A percentile compares a stretch with the other conserved stretches of the same genome.
Conservation (phyloP, 2,797 vertebrate genomes). For the Psittacula derbiana region DNA sequence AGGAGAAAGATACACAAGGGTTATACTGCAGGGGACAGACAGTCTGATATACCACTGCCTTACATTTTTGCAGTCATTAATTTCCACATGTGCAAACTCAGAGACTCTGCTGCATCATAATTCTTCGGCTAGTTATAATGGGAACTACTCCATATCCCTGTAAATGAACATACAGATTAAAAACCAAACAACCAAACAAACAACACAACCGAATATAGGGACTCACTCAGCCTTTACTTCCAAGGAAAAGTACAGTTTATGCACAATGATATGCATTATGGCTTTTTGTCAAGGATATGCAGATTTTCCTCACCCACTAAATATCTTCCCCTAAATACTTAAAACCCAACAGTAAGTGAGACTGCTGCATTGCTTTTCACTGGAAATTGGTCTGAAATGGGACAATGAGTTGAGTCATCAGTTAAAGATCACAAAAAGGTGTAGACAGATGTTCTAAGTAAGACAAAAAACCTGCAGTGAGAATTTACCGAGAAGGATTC, state of each 20-base stretch:
- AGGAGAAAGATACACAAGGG: not conserved
- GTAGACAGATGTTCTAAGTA: not conserved
- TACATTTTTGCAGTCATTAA: not conserved
- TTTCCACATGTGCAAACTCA: not conserved
- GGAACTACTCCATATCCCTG: not conserved
- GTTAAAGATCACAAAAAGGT: not conserved
- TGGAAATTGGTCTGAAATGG: not conserved
- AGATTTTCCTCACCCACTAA: not conserved
- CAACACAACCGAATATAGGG: too few species aligned
- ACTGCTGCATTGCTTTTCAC: not conserved
- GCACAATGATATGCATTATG: not conserved
- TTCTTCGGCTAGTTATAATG: not conserved
- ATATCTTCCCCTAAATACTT: not conserved
- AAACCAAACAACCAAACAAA: rapidly evolving
- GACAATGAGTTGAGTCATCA: not conserved
- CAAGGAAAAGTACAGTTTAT: not conserved
- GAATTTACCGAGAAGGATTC: not conserved
- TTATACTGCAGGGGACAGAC: not conserved
- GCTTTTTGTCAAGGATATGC: not conserved
- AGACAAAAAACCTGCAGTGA: not conserved
- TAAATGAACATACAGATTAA: not conserved
- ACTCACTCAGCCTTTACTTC: not conserved
- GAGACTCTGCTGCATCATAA: not conserved
- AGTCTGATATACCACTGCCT: not conserved
- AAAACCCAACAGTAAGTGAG: not conserved